Conservation (phyloP, 2,797 vertebrate species). For the Geotrypetes seraphini region DNA sequence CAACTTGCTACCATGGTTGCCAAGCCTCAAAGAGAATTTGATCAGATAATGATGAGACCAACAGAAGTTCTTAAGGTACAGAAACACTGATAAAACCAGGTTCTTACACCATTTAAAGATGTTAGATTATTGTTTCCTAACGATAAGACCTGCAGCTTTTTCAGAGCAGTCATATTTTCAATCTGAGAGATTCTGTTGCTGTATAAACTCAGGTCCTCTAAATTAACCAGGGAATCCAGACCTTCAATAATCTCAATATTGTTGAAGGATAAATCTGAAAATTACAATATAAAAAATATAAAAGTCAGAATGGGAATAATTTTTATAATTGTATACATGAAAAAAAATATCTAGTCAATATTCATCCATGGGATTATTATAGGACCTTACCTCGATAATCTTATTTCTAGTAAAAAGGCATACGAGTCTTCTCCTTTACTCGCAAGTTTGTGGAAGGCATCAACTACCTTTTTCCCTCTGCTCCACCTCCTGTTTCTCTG, state of each 20-base stretch:
- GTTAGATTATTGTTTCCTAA: constrained; percentile 71
- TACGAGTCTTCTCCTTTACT: too few species aligned
- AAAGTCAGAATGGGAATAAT: neutral
- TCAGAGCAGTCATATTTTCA: constrained; percentile 69
- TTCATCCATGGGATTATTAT: too few species aligned
- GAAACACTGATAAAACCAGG: constrained; percentile 1
- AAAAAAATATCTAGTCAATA: too few species aligned
- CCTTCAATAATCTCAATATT: constrained; percentile 79
- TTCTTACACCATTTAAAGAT: constrained; percentile 66
- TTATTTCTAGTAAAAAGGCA: too few species aligned
- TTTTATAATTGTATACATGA: too few species aligned
- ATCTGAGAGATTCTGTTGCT: constrained; percentile 75
- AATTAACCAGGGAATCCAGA: constrained; percentile 63
- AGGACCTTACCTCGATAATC: too few species aligned
- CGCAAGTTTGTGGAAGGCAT: too few species aligned
- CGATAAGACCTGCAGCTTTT: constrained; percentile 67
- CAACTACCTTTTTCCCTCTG: too few species aligned
- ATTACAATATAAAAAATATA: neutral
- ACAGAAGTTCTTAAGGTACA: neutral
- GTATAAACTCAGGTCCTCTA: constrained; percentile 77
- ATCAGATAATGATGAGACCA: too few species aligned
- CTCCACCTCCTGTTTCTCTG: too few species aligned
- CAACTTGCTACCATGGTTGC: too few species aligned
- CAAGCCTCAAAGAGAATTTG: too few species aligned
- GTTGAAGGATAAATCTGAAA: constrained; percentile 87